Evolutionary conservation across 2,888 invertebrate species (phyloP).

Genomic region (Microplitis manilae): DNA sequence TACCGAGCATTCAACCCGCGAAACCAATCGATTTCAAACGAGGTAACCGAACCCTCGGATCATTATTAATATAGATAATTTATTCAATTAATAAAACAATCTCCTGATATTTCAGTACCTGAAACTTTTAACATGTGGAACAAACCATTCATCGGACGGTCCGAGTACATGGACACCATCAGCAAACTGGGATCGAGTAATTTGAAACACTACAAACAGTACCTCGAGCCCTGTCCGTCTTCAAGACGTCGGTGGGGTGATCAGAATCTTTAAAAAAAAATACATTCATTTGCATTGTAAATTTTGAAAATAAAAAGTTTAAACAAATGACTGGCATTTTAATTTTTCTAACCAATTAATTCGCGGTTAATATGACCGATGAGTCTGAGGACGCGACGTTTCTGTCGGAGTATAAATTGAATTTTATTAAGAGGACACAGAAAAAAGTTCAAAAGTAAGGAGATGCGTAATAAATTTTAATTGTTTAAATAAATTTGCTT

Average conservation of each 20-base stretch:
- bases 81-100: neutral
- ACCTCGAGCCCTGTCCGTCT: conserved; percentile 69
- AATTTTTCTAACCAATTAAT: neutral
- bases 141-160: conserved; percentile 75
- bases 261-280: conserved; percentile 24
- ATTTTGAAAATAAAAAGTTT: conserved; percentile 16
- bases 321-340: neutral
- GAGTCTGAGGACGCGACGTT: neutral
- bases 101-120: conserved; percentile 68
- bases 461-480: neutral
- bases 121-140: conserved; percentile 74
- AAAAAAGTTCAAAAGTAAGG: conserved; percentile 23
- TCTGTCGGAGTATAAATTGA: neutral
- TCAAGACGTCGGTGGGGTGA: conserved; percentile 46
- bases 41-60: conserved; percentile 45
- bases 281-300: neutral
- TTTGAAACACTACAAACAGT: conserved; percentile 77
- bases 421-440: neutral
- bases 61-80: neutral
- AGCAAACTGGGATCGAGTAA: conserved; percentile 76
- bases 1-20: conserved; percentile 76
- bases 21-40: conserved; percentile 49
- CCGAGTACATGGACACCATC: conserved; percentile 78
- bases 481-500: neutral
- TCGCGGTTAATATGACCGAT: neutral